Percentiles rank a stretch among this genome's conserved stretches.
These are phyloP conservation scores for Smutsia gigantea DNA, from an alignment of 2,797 vertebrate genomes.

Conservation along the genomic window DNA sequence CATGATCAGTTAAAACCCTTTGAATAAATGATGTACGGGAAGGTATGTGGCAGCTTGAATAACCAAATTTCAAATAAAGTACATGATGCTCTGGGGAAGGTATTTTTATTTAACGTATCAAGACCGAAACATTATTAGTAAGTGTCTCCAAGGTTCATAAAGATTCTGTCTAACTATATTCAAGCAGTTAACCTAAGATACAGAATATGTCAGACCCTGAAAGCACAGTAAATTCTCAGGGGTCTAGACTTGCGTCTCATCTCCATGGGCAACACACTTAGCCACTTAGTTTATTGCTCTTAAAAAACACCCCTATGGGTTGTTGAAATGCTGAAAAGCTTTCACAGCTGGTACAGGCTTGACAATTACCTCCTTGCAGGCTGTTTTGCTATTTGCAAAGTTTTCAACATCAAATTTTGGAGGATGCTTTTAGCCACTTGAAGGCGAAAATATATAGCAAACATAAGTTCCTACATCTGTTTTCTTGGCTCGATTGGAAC, in stretches of 20 bases:
- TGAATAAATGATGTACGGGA: background rate
- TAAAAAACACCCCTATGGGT: conserved; percentile 35
- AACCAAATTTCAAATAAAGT: conserved; percentile 42
- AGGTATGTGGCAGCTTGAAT: background rate
- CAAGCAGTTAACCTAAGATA: conserved; percentile 30
- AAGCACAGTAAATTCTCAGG: conserved; percentile 33
- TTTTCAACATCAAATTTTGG: conserved; percentile 65
- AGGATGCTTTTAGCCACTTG: conserved; percentile 63
- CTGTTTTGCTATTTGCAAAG: conserved; percentile 61
- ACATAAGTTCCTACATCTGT: conserved; percentile 59
- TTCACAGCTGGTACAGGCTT: conserved; percentile 57
- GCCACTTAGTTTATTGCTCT: conserved; percentile 58
- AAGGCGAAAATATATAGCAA: conserved; percentile 62
- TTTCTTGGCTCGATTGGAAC: conserved; percentile 45
- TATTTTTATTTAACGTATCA: conserved; percentile 33
- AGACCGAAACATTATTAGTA: background rate
- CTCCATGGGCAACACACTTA: background rate
- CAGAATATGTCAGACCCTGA: background rate
- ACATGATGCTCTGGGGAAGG: background rate
- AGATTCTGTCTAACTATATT: background rate
- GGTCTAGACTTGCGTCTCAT: background rate
- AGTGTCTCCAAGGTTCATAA: background rate
- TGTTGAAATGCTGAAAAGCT: conserved; percentile 60
- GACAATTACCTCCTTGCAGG: conserved; percentile 50
- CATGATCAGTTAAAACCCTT: conserved; percentile 24